Base-by-base conservation (phyloP, 2,797 vertebrate genomes). In the Cyprinodon diabolis region DNA sequence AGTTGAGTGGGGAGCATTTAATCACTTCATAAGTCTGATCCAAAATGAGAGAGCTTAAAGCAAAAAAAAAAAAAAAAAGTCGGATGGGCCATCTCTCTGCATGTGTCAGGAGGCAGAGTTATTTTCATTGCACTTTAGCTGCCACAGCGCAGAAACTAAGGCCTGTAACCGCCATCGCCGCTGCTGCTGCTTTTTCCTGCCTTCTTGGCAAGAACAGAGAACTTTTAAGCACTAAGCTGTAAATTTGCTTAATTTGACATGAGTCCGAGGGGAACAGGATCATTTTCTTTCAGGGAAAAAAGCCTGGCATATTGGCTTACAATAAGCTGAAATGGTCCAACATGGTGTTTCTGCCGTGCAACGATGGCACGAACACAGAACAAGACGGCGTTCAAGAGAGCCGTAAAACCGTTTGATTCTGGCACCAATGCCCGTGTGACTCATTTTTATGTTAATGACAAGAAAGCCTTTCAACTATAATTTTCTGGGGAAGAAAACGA, bases 171-270 rank as follows among this genome's bases (percentile, higher is more conserved):
- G 63, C 79, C 60, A 48, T 19, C n/a, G 8, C 52, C 57, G 9
- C 35, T 6, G 37, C 21, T 17, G 37, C 60, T 62, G 60, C 71
- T 66, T 66, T 43, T 83, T 90, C 80, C 90, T 84, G 84, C 85
- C 90, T 94, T 94, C 92, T 93, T 94, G 94, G 93, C 95, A 93
- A 92, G 40, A 43, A 92, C 75, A 66, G 87, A 81, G 91, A 94
- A 91, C 77, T 93, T 93, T 93, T 92, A 94, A 95, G 94, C 94
- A 94, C 91, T 91, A 90, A 93, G 93, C 92, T 93, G 92, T 95
- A 95, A 94, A 95, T 95, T 94, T 92, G 93, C 92, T 92, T 95
- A 93, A 95, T 96, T 94, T 95, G 95, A 94, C 94, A 86, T 25
- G 86, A 92, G 93, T 94, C 94, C 85, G 88, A 89, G 85, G 90